Conservation (phyloP, 2,113 vertebrate genomes). For the Albula glossodonta region DNA sequence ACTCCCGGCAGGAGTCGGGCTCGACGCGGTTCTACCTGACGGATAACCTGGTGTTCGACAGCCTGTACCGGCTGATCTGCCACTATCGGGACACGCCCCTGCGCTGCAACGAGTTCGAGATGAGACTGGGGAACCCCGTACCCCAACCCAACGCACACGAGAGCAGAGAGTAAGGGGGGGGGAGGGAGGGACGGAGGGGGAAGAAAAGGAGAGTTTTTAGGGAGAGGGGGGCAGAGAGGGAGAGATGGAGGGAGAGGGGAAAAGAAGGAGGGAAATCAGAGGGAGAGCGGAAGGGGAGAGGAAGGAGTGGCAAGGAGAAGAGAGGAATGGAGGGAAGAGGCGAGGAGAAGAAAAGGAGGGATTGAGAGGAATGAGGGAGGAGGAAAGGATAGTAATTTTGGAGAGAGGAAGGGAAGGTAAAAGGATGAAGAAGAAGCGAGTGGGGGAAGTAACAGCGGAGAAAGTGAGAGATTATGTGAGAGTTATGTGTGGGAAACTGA, state of each 20-base stretch:
- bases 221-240: neutral
- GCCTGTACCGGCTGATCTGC: constrained; percentile 82
- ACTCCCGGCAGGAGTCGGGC: constrained; percentile 80
- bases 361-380: neutral
- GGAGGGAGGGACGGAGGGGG: neutral
- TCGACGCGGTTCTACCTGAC: constrained; percentile 83
- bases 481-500: neutral
- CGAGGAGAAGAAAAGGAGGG: neutral
- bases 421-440: neutral
- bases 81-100: constrained; percentile 84
- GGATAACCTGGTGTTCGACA: constrained; percentile 85
- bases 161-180: constrained; percentile 76
- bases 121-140: constrained; percentile 79
- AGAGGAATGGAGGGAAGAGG: neutral
- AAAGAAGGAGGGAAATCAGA: neutral
- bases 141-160: constrained; percentile 85
- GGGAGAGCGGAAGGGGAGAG: neutral
- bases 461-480: neutral
- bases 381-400: neutral
- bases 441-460: neutral
- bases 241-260: neutral
- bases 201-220: neutral
- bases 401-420: neutral
- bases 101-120: constrained; percentile 86
- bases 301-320: neutral